A percentile compares a stretch with the other conserved stretches of the same genome.
Evolutionary conservation across 2,113 vertebrate species (phyloP).

Genomic region (Peromyscus leucopus): DNA sequence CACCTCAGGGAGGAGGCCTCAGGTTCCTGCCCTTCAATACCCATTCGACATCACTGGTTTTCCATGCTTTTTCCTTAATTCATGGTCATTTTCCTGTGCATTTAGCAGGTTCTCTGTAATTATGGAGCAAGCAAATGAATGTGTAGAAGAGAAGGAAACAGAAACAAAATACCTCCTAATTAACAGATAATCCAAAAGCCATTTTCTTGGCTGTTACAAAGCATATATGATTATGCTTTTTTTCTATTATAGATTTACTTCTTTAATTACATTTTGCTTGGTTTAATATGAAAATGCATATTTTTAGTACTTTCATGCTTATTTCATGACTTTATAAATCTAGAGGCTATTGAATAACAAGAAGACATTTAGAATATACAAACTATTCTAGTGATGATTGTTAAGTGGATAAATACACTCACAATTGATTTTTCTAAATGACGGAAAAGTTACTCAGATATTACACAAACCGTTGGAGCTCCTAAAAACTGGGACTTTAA

Average conservation of each 20-base stretch:
- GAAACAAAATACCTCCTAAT: constrained; percentile 50
- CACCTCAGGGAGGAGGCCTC: not conserved
- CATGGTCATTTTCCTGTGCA: not conserved
- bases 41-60: constrained; percentile 11
- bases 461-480: not conserved
- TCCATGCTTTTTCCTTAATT: constrained; percentile 19
- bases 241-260: constrained; percentile 63
- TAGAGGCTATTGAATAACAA: constrained; percentile 49
- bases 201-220: constrained; percentile 61
- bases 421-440: constrained; percentile 47
- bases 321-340: constrained; percentile 59
- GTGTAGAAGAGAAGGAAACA: constrained; percentile 6
- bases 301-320: constrained; percentile 33
- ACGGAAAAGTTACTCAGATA: not conserved
- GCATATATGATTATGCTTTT: not conserved
- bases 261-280: constrained; percentile 70
- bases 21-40: not conserved
- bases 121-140: constrained; percentile 37
- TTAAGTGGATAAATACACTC: constrained; percentile 38
- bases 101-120: constrained; percentile 57
- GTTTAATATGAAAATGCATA: constrained; percentile 67
- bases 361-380: constrained; percentile 63
- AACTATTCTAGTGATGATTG: constrained; percentile 57
- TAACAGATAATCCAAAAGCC: constrained; percentile 56
- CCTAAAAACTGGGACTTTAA: not conserved